These are phyloP conservation scores for Stylophora pistillata DNA, from an alignment of 64 coral and sea anemone species.

Conservation along the genomic window DNA sequence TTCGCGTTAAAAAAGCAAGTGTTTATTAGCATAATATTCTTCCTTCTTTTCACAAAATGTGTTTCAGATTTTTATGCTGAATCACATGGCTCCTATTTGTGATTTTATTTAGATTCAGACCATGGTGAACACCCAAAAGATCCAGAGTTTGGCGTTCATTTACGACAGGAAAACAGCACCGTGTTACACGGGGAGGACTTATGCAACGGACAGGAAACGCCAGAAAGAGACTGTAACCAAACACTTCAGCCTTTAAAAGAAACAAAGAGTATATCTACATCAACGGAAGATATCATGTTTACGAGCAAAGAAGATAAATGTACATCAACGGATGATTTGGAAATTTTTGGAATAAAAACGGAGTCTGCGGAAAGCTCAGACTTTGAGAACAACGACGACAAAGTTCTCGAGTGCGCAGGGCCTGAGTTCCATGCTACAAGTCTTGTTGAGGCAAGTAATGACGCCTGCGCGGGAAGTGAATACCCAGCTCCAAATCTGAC, in stretches of 20 bases:
- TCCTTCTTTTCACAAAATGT: no score
- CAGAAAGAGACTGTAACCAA: conserved; percentile 28
- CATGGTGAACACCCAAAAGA: conserved; percentile 7
- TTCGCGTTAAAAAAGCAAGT: no score
- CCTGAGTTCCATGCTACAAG: conserved; percentile 30
- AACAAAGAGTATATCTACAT: conserved; percentile 44
- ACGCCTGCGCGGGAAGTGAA: neutral
- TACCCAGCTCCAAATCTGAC: conserved; percentile 63
- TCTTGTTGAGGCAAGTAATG: conserved; percentile 58
- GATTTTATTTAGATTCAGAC: conserved; percentile 49
- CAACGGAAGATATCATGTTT: conserved; percentile 29
- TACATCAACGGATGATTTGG: conserved; percentile 79
- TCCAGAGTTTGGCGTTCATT: neutral
- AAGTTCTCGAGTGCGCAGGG: neutral
- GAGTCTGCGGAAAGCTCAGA: conserved; percentile 37
- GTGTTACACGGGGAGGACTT: neutral
- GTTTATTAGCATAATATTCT: no score
- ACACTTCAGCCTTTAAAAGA: neutral
- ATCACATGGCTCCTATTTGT: neutral
- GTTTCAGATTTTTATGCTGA: no score
- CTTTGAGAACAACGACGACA: conserved; percentile 18
- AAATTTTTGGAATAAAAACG: conserved; percentile 14
- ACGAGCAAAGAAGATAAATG: conserved; percentile 63
- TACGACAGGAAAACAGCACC: neutral
- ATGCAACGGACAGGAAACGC: neutral